Evolutionary conservation across 2,113 vertebrate genomes (phyloP).

Genomic region (Camelus dromedarius): DNA sequence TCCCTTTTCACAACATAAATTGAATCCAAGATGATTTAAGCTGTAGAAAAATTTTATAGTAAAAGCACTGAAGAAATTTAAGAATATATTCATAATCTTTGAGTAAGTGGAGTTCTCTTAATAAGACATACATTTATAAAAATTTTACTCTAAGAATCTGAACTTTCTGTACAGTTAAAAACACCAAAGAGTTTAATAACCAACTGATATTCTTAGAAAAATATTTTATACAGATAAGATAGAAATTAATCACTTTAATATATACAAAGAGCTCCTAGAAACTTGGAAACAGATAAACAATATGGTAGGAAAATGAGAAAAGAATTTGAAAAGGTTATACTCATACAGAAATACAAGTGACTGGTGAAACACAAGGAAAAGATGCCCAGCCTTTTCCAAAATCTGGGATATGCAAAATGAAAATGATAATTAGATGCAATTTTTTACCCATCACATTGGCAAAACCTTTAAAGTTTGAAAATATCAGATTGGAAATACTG

Average conservation of each 20-base stretch:
- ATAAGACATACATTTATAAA: not conserved
- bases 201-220: not conserved
- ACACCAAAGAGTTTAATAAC: not conserved
- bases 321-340: not conserved
- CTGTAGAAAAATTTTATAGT: not conserved
- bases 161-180: not conserved
- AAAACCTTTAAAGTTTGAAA: conserved; percentile 25
- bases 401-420: not conserved
- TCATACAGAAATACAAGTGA: not conserved
- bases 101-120: not conserved
- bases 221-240: not conserved
- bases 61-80: not conserved
- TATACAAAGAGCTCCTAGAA: not conserved
- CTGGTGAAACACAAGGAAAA: not conserved
- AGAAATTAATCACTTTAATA: not conserved
- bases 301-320: not conserved
- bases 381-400: not conserved
- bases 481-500: not conserved
- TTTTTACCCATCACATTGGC: not conserved
- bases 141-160: not conserved
- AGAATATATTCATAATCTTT: not conserved
- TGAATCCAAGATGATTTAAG: not conserved
- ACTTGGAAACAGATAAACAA: not conserved
- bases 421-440: not conserved
- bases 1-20: not conserved